A percentile compares a stretch with the other conserved stretches of the same genome.
These are phyloP conservation scores for Takifugu bimaculatus DNA, from an alignment of 2,113 vertebrate genomes.

Conservation along the genomic window DNA sequence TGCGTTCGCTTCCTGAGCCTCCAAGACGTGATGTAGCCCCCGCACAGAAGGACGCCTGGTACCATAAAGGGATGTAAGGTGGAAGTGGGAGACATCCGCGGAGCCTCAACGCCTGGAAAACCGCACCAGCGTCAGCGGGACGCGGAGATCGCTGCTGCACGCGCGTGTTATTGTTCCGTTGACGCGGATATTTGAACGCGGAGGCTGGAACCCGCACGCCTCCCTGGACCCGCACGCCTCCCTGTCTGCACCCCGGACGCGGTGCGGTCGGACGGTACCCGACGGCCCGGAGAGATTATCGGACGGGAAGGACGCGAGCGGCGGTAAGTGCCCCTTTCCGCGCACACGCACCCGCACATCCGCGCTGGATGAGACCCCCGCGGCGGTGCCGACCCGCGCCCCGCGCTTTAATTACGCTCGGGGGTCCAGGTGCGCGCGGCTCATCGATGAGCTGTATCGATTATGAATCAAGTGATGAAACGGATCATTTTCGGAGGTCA, in stretches of 20 bases:
- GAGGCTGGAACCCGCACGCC: slow-evolving; percentile 4
- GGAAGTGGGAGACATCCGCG: slow-evolving; percentile 36
- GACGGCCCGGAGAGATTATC: background rate
- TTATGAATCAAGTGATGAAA: too few species aligned
- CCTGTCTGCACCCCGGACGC: background rate
- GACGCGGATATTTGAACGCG: slow-evolving; percentile 26
- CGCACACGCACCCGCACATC: slow-evolving; percentile 8
- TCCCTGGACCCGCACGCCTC: slow-evolving; percentile 46
- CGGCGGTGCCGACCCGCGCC: too few species aligned
- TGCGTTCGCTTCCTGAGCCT: slow-evolving; percentile 24
- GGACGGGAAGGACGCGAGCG: slow-evolving; percentile 38
- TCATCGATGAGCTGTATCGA: too few species aligned
- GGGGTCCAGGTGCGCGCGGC: slow-evolving; percentile 42
- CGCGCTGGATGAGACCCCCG: too few species aligned
- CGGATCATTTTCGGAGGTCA: background rate
- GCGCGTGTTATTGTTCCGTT: background rate
- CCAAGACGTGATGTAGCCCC: slow-evolving; percentile 67
- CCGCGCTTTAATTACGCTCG: slow-evolving; percentile 36
- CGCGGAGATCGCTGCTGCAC: slow-evolving; percentile 35
- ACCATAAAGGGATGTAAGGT: slow-evolving; percentile 60
- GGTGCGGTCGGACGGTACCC: slow-evolving; percentile 44
- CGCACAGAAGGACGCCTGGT: slow-evolving; percentile 59
- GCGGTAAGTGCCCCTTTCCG: slow-evolving; percentile 21
- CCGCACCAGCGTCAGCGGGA: slow-evolving; percentile 12
- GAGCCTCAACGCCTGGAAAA: slow-evolving; percentile 56